Evolutionary conservation across 2,113 vertebrate genomes (phyloP).

Genomic region (Chinchilla lanigera): DNA sequence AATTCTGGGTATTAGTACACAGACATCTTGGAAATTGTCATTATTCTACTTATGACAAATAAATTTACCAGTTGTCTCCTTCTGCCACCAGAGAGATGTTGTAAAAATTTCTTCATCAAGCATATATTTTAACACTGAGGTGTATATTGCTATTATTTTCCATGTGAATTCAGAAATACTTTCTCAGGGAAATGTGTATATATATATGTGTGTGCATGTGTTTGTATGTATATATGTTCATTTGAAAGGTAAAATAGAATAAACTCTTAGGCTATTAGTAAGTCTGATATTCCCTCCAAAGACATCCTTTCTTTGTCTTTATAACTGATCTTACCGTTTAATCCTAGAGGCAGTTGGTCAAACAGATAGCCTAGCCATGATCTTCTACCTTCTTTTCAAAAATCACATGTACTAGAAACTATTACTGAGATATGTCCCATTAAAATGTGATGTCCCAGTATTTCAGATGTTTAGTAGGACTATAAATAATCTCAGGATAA

Average conservation of each 20-base stretch:
- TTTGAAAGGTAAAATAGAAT: not conserved
- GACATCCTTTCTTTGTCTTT: not conserved
- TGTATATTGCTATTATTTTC: not conserved
- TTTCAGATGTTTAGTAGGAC: not conserved
- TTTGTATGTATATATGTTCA: not conserved
- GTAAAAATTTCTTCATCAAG: not conserved
- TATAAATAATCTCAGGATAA: not conserved
- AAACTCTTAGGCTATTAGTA: not conserved
- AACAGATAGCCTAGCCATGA: not conserved
- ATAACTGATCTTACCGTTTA: not conserved
- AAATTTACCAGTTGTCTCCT: not conserved
- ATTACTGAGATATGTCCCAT: not conserved
- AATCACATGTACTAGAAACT: not conserved
- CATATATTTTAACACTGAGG: not conserved
- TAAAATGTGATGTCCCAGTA: not conserved
- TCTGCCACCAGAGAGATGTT: not conserved
- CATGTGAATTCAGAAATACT: slow-evolving; percentile 16
- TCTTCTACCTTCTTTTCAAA: not conserved
- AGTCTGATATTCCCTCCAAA: not conserved
- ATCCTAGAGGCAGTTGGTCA: not conserved
- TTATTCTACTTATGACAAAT: not conserved
- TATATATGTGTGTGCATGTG: not conserved
- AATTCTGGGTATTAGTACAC: not conserved
- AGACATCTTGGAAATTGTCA: not conserved
- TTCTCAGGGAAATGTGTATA: not conserved